Percentiles rank a stretch among this genome's conserved stretches.
phyloP scores from a whole-genome alignment of 1,140 invertebrate genomes.

The Lithobius niger region DNA sequence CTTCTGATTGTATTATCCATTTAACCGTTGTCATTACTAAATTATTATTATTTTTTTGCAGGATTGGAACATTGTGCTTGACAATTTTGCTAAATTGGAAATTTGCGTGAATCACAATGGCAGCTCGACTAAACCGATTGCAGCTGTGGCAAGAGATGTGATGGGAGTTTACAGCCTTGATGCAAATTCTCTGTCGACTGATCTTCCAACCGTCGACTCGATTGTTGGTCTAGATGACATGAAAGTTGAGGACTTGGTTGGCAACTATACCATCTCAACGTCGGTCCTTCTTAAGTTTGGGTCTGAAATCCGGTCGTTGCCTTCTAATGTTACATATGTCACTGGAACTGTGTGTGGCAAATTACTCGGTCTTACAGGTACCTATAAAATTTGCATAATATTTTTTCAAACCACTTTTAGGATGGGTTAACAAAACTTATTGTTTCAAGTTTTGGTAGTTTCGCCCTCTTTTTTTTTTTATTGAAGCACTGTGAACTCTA shows the following conservation, averaged over 20 bases:
- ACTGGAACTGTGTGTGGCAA: constrained; percentile 74
- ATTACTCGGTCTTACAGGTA: not conserved
- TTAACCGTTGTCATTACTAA: no score
- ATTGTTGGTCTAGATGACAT: no score
- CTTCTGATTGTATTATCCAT: no score
- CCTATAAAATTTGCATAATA: no score
- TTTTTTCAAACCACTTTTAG: no score
- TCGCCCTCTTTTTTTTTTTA: no score
- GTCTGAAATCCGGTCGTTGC: not conserved
- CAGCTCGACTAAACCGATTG: not conserved
- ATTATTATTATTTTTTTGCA: no score
- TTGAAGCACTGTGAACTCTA: no score
- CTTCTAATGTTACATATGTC: not conserved
- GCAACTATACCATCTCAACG: not conserved
- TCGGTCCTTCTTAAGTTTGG: not conserved
- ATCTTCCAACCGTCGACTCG: no score
- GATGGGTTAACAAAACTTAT: no score
- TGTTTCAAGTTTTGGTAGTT: no score
- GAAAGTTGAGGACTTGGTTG: not conserved
- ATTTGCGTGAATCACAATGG: not conserved
- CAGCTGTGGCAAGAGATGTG: not conserved
- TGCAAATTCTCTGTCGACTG: not conserved
- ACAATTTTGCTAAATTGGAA: not conserved
- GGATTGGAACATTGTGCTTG: constrained; percentile 4
- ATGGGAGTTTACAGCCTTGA: not conserved